Conservation (phyloP, 2,797 vertebrate genomes). For the Pseudocheirus occidentalis region DNA sequence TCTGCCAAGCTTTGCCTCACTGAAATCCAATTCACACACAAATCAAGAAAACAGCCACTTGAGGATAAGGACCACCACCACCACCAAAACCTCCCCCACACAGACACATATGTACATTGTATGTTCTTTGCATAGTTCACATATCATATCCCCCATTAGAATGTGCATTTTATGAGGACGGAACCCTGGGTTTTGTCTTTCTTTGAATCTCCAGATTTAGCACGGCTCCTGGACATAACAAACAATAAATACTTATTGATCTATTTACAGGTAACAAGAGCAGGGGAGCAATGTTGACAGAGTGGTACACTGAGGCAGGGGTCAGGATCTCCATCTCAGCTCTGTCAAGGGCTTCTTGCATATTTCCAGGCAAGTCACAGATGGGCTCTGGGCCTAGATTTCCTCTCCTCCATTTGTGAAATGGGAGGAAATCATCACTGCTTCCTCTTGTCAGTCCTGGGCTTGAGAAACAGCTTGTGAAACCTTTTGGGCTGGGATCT, state of each 20-base stretch:
- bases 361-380: background rate
- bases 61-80: background rate
- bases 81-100: background rate
- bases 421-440: background rate
- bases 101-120: accelerated
- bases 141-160: background rate
- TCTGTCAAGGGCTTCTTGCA: background rate
- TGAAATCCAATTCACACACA: background rate
- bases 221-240: background rate
- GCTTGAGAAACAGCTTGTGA: background rate
- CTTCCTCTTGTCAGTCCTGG: background rate
- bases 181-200: background rate
- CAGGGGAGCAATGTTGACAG: background rate
- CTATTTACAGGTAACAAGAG: background rate
- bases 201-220: background rate
- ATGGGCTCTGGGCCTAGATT: background rate
- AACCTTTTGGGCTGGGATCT: background rate
- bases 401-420: background rate
- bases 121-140: background rate
- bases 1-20: background rate
- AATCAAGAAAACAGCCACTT: background rate
- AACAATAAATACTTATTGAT: background rate
- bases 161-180: background rate
- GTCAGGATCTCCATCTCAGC: background rate
- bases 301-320: background rate